Percentiles rank a stretch among this genome's conserved stretches.
These are phyloP conservation scores for Trissoscelio sp. DNA, from an alignment of 2,888 invertebrate species.

Conservation along the genomic window DNA sequence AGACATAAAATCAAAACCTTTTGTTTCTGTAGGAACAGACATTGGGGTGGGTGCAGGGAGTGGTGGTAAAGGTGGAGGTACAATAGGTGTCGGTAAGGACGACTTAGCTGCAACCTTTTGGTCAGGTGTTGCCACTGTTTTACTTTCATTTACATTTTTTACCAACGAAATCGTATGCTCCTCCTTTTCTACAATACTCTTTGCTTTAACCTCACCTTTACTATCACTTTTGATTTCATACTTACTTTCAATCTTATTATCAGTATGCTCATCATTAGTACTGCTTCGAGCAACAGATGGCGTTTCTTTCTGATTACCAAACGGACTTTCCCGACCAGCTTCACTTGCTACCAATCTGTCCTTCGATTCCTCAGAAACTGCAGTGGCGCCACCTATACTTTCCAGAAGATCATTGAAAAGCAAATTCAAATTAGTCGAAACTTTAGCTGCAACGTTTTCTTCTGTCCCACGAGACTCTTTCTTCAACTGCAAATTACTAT, in stretches of 20 bases:
- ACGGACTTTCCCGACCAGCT: slow-evolving; percentile 84
- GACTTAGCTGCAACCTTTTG: slow-evolving; percentile 18
- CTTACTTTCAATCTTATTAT: too few species aligned
- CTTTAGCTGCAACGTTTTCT: slow-evolving; percentile 23
- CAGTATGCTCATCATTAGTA: slow-evolving; percentile 67
- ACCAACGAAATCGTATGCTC: not conserved
- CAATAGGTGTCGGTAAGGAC: slow-evolving; percentile 1
- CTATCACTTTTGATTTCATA: too few species aligned
- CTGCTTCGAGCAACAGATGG: slow-evolving; percentile 2
- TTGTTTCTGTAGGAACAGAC: slow-evolving; percentile 65
- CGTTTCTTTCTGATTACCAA: slow-evolving; percentile 86
- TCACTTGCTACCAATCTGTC: slow-evolving; percentile 86
- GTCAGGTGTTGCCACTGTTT: slow-evolving; percentile 12
- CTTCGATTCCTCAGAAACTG: slow-evolving; percentile 84
- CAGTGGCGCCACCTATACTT: slow-evolving; percentile 76
- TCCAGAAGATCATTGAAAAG: slow-evolving; percentile 83
- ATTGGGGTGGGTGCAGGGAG: not conserved
- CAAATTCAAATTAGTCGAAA: slow-evolving; percentile 76
- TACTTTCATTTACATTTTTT: slow-evolving; percentile 21
- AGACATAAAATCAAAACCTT: slow-evolving; percentile 73
- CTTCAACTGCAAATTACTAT: slow-evolving; percentile 77
- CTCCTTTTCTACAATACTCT: slow-evolving; percentile 60
- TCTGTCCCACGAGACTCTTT: slow-evolving; percentile 70
- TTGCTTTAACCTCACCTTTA: slow-evolving; percentile 51
- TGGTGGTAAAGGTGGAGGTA: not conserved